These are phyloP conservation scores for Aquatica leii DNA, from an alignment of 2,888 invertebrate genomes.

Conservation along the genomic window DNA sequence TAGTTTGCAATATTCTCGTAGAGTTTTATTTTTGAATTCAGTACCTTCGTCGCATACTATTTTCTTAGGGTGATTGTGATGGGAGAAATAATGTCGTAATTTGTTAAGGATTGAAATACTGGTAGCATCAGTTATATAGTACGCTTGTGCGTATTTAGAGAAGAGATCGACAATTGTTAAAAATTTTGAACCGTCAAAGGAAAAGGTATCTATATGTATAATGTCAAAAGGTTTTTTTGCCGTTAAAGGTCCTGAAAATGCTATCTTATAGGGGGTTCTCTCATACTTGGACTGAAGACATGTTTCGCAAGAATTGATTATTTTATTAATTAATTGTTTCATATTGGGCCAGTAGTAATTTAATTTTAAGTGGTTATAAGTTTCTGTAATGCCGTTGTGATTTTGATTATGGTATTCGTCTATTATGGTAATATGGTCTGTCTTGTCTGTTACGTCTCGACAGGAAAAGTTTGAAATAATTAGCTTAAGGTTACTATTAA, in stretches of 20 bases:
- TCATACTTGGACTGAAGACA: background rate
- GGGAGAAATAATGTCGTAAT: slow-evolving; percentile 17
- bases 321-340: background rate
- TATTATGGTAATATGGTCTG: background rate
- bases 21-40: slow-evolving; percentile 30
- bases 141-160: slow-evolving; percentile 23
- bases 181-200: slow-evolving; percentile 19
- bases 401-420: slow-evolving; percentile 25
- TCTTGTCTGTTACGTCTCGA: slow-evolving; percentile 1
- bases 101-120: slow-evolving; percentile 14
- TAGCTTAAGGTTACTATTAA: background rate
- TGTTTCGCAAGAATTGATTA: background rate
- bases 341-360: background rate
- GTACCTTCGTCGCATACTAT: slow-evolving; percentile 28
- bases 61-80: slow-evolving; percentile 18
- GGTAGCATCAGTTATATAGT: slow-evolving; percentile 15
- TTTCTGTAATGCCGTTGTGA: slow-evolving; percentile 36
- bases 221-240: slow-evolving; percentile 25
- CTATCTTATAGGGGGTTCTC: slow-evolving; percentile 26
- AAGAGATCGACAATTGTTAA: slow-evolving; percentile 29
- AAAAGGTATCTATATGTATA: slow-evolving; percentile 33
- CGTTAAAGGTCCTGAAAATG: slow-evolving; percentile 22
- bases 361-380: slow-evolving; percentile 17
- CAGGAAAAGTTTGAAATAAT: background rate
- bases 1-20: slow-evolving; percentile 18